Evolutionary conservation across 2,888 invertebrate species (phyloP).

Genomic region (Polymixis flavicincta): DNA sequence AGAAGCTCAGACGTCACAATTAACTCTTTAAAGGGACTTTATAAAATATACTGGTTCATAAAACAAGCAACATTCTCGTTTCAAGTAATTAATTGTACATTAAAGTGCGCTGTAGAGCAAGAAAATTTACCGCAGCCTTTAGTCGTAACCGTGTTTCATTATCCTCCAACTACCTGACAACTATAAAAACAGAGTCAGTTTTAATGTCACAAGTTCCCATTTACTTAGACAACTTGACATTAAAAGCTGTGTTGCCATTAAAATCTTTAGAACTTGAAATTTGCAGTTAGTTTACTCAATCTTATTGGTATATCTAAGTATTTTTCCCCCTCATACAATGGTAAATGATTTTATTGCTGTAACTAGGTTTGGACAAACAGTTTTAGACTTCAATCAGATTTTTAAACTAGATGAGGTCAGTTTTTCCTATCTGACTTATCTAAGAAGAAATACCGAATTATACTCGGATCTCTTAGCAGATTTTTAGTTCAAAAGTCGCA

Average conservation of each 20-base stretch:
- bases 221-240: neutral
- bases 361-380: no score
- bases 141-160: slow-evolving; percentile 22
- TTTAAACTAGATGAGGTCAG: no score
- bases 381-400: no score
- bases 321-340: no score
- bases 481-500: neutral
- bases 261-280: neutral
- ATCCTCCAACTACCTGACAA: slow-evolving; percentile 24
- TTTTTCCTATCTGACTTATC: no score
- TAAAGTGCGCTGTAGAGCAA: slow-evolving; percentile 14
- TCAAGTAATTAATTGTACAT: slow-evolving; percentile 9
- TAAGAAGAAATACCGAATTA: no score
- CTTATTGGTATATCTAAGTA: no score
- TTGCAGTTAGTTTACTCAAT: neutral
- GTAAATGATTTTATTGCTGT: no score
- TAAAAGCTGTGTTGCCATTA: neutral
- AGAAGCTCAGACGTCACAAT: neutral
- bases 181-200: slow-evolving; percentile 24
- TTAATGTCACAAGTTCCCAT: slow-evolving; percentile 16
- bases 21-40: neutral
- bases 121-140: slow-evolving; percentile 23
- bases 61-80: slow-evolving; percentile 1
- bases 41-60: neutral
- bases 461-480: neutral